A percentile compares a stretch with the other conserved stretches of the same genome.
These are phyloP conservation scores for Megastigmus dorsalis DNA, from an alignment of 2,888 invertebrate species.

Conservation along the genomic window DNA sequence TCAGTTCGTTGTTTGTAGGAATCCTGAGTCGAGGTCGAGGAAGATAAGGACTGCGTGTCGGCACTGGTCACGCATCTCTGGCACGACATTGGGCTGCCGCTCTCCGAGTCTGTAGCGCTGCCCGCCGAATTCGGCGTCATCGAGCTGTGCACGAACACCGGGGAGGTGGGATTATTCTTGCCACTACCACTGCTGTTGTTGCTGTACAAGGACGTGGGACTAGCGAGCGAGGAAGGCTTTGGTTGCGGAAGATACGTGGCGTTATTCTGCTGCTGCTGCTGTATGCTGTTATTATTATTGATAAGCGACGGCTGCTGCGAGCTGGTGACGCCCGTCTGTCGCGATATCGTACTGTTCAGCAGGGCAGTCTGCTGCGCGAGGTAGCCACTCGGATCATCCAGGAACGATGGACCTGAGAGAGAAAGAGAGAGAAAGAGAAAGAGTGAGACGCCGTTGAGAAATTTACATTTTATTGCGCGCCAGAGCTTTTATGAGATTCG, in stretches of 20 bases:
- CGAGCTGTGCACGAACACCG: slow-evolving; percentile 71
- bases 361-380: slow-evolving; percentile 92
- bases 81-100: slow-evolving; percentile 62
- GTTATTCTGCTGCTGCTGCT: slow-evolving; percentile 54
- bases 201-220: slow-evolving; percentile 66
- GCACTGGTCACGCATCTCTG: slow-evolving; percentile 69
- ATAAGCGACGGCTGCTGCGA: slow-evolving; percentile 62
- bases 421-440: too few species aligned
- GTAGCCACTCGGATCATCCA: slow-evolving; percentile 94
- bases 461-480: slow-evolving; percentile 61
- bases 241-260: slow-evolving; percentile 68
- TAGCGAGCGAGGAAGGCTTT: slow-evolving; percentile 69
- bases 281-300: slow-evolving; percentile 24
- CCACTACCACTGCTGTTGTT: slow-evolving; percentile 60
- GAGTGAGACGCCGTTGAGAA: not conserved
- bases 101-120: slow-evolving; percentile 66
- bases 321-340: slow-evolving; percentile 77
- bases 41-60: slow-evolving; percentile 64
- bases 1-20: slow-evolving; percentile 65
- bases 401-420: slow-evolving; percentile 83
- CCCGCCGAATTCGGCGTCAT: slow-evolving; percentile 68
- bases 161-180: slow-evolving; percentile 70
- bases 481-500: slow-evolving; percentile 7
- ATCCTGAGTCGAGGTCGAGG: slow-evolving; percentile 63
- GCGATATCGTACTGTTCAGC: slow-evolving; percentile 87